A percentile compares a stretch with the other conserved stretches of the same genome.
Conservation (phyloP, 30 jellyfish, hydroid and myxozoan genomes). For the Hydractinia echinata region DNA sequence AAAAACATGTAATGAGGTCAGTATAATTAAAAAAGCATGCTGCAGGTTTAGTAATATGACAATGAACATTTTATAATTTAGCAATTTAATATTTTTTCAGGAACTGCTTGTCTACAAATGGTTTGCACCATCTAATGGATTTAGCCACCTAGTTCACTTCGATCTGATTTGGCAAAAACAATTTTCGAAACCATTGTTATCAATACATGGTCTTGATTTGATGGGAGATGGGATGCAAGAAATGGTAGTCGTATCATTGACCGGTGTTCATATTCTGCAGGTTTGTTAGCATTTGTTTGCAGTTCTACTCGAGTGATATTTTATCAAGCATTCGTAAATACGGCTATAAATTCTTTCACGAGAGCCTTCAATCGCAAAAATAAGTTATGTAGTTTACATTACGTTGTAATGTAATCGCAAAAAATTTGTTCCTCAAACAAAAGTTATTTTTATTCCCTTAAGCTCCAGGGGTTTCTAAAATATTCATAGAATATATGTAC, state of each 20-base stretch:
- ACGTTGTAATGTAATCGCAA: not conserved
- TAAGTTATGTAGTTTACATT: not conserved
- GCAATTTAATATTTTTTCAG: conserved; percentile 28
- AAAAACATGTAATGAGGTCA: too few species aligned
- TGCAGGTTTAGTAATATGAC: not conserved
- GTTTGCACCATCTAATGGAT: conserved; percentile 41
- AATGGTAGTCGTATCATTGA: conserved; percentile 67
- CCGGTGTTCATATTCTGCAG: conserved; percentile 90
- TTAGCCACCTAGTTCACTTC: conserved; percentile 42
- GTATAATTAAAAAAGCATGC: too few species aligned
- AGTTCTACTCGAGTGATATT: not conserved
- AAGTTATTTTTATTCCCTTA: not conserved
- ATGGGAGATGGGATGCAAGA: conserved; percentile 78
- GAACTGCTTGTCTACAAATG: conserved; percentile 85
- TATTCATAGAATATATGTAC: not conserved
- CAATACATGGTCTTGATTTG: conserved; percentile 57
- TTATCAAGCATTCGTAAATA: not conserved
- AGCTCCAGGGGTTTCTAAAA: not conserved
- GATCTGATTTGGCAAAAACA: conserved; percentile 66
- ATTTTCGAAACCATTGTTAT: conserved; percentile 76
- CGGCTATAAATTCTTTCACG: not conserved
- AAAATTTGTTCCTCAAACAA: not conserved
- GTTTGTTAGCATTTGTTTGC: conserved; percentile 26
- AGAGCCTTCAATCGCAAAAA: not conserved
- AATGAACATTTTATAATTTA: not conserved